Base-by-base conservation (phyloP, 2,113 vertebrate species). In the Polypterus bichir region DNA sequence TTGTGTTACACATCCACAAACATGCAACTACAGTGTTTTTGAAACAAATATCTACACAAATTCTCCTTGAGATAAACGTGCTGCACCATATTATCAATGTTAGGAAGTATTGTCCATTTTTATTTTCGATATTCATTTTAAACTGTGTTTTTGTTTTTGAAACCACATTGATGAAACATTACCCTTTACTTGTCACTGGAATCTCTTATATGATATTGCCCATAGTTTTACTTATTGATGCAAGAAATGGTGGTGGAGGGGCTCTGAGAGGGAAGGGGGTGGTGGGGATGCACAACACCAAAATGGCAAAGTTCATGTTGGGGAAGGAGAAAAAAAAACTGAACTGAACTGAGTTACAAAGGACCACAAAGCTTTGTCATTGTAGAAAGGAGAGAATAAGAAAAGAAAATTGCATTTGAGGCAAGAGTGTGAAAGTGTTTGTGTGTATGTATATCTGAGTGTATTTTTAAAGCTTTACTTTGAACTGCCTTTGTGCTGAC, bases 291-390 rank as follows among this genome's bases (percentile, higher is more conserved):
- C 78, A 82, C 77, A 80, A 77, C 74, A 81, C 76, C 70, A 77
- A 82, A 83, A 79, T 77, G 81, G 74, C 78, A 83, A 86, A 86
- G 82, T 83, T 86, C 79, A 80, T 71, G 70, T 74, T 60, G 65
- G 71, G 9, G 59, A 53, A 59, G 54, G 27, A 48, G 55, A 55
- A 47, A 9, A 8, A 56, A 56, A 59, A 49, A 66, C 65, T 73
- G 75, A 69, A 67, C 65, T 73, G 75, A 69, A 70, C 71, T 78
- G 76, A 78, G 79, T 85, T 86, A 83, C 69, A 79, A 87, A 85
- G 77, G 71, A 79, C 60, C 68, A 74, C 71, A 70, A 67, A 69
- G 79, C 81, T 89, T 89, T 83, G 77, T 82, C 80, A 74, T 64
- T 68, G 75, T 76, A 79, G 76, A 82, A 87, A 84, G 71, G 81